Evolutionary conservation across 2,113 vertebrate species (phyloP).

Genomic region (Mobula hypostoma): DNA sequence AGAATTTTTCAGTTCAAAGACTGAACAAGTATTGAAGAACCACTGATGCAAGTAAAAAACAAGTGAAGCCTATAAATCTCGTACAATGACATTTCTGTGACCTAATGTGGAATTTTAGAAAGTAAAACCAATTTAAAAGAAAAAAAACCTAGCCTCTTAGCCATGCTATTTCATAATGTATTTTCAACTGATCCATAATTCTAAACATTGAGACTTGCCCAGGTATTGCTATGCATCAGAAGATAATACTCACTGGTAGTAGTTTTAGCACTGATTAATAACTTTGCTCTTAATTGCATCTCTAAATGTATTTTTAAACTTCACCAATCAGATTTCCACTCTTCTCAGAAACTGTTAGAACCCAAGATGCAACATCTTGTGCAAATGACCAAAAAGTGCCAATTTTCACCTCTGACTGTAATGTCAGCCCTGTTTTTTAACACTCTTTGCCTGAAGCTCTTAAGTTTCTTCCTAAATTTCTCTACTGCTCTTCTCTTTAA

Average conservation of each 20-base stretch:
- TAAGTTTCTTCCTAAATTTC: no score
- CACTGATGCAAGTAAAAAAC: background rate
- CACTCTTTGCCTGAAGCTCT: no score
- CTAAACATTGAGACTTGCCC: background rate
- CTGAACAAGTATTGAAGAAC: background rate
- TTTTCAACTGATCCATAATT: background rate
- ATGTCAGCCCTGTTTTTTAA: no score
- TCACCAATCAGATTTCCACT: background rate
- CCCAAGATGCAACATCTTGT: background rate
- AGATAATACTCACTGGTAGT: background rate
- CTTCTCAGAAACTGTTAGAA: background rate
- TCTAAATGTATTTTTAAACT: background rate
- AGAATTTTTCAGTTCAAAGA: background rate
- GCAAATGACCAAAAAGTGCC: background rate
- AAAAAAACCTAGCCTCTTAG: background rate
- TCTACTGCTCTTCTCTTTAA: no score
- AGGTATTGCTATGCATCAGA: background rate
- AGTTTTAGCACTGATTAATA: background rate
- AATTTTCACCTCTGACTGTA: background rate
- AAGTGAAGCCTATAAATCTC: background rate
- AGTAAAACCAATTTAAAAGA: background rate
- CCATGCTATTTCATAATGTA: background rate
- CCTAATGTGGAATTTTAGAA: background rate
- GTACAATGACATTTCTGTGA: background rate
- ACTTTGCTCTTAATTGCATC: conserved; percentile 5